Evolutionary conservation across 2,888 invertebrate genomes (phyloP).

Genomic region (Dorcus hopei): DNA sequence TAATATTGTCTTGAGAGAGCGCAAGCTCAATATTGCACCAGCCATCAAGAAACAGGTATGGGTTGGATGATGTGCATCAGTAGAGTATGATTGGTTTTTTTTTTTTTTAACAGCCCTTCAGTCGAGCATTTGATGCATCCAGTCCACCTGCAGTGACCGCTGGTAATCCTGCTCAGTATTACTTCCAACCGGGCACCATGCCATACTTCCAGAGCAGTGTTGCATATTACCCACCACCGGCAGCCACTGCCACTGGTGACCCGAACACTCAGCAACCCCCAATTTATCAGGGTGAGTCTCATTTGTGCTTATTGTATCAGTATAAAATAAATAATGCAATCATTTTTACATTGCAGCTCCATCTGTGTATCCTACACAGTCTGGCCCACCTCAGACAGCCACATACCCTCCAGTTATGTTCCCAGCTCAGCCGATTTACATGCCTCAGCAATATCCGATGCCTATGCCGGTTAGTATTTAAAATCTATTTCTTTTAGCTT

Average conservation of each 20-base stretch:
- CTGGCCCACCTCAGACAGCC: conserved; percentile 45
- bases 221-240: conserved; percentile 41
- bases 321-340: too few relatives aligned
- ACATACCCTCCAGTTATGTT: conserved; percentile 47
- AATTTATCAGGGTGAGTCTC: conserved; percentile 43
- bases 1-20: conserved; percentile 72
- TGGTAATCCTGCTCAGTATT: conserved; percentile 45
- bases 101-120: conserved; percentile 45
- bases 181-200: conserved; percentile 46
- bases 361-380: conserved; percentile 44
- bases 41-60: conserved; percentile 75
- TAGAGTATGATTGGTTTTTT: background rate
- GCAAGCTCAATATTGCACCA: conserved; percentile 82
- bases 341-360: conserved; percentile 33
- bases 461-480: conserved; percentile 45
- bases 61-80: background rate
- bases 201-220: conserved; percentile 47
- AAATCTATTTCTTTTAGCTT: too few relatives aligned
- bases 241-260: conserved; percentile 36
- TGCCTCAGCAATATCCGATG: conserved; percentile 52
- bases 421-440: conserved; percentile 46
- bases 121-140: conserved; percentile 54
- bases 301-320: background rate
- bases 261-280: conserved; percentile 39
- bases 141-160: conserved; percentile 54